Evolutionary conservation across 2,113 vertebrate species (phyloP).

Genomic region (Seriola dumerili): DNA sequence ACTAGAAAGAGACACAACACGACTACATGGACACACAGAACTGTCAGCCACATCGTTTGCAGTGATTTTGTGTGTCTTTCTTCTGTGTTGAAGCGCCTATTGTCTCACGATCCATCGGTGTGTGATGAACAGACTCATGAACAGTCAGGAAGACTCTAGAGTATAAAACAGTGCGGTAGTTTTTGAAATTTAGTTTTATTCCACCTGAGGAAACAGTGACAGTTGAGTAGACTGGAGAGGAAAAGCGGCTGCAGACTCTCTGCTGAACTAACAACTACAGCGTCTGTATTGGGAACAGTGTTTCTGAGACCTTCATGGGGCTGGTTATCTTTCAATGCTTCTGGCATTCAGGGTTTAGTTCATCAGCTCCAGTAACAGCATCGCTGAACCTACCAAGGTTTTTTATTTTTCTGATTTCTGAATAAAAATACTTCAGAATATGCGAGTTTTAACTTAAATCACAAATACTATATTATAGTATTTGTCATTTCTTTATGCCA

Average conservation of each 20-base stretch:
- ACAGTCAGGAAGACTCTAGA: neutral
- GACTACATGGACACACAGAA: too few relatives aligned
- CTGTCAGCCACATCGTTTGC: neutral
- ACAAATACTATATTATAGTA: neutral
- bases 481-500: neutral
- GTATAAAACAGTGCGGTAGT: neutral
- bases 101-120: neutral
- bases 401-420: neutral
- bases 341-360: neutral
- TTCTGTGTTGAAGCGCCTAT: neutral
- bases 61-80: neutral
- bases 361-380: neutral
- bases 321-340: neutral
- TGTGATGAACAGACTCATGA: neutral
- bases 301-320: conserved; percentile 2
- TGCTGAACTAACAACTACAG: neutral
- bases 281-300: neutral
- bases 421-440: neutral
- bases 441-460: too few relatives aligned
- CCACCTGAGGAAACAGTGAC: conserved; percentile 16
- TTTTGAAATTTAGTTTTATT: neutral
- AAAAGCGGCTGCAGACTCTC: neutral
- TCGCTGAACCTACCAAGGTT: neutral
- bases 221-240: neutral
- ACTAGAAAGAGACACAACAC: too few relatives aligned